Evolutionary conservation across 2,888 invertebrate species (phyloP).

Genomic region (Coecobrya sp.): DNA sequence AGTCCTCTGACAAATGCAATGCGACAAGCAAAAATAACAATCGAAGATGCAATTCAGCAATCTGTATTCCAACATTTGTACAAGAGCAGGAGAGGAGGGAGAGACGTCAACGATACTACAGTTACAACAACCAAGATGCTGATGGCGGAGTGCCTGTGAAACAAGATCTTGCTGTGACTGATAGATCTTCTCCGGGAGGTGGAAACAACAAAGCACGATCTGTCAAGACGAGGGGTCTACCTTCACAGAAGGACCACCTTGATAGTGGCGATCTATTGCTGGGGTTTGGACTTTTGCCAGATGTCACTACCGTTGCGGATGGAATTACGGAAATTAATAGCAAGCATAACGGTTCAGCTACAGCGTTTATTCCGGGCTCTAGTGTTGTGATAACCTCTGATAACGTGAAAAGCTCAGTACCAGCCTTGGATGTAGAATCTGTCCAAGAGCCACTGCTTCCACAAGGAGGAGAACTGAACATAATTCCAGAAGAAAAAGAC

Average conservation of each 20-base stretch:
- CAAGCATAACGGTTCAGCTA: conserved; percentile 1
- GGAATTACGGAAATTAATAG: conserved; percentile 6
- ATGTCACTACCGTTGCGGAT: neutral
- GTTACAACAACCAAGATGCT: conserved; percentile 66
- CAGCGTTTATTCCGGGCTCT: neutral
- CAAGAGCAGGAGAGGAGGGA: conserved; percentile 87
- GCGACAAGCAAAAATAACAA: conserved; percentile 79
- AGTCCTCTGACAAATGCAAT: conserved; percentile 43
- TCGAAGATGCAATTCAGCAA: conserved; percentile 93
- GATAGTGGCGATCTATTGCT: conserved; percentile 44
- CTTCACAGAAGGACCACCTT: conserved; percentile 51
- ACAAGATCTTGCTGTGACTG: conserved; percentile 57
- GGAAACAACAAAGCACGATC: conserved; percentile 49
- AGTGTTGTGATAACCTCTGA: conserved; percentile 42
- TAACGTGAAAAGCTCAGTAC: conserved; percentile 25
- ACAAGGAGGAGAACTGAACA: conserved; percentile 42
- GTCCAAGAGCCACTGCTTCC: conserved; percentile 18
- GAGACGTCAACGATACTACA: conserved; percentile 77
- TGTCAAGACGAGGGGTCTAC: conserved; percentile 47
- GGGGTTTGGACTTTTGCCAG: conserved; percentile 43
- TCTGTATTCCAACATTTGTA: conserved; percentile 95
- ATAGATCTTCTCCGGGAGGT: conserved; percentile 61
- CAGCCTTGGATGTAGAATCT: conserved; percentile 10
- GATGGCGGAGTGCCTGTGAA: conserved; percentile 57
- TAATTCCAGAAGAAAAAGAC: conserved; percentile 79